Conservation (phyloP, 1,140 invertebrate species). For the Cherax quadricarinatus region DNA sequence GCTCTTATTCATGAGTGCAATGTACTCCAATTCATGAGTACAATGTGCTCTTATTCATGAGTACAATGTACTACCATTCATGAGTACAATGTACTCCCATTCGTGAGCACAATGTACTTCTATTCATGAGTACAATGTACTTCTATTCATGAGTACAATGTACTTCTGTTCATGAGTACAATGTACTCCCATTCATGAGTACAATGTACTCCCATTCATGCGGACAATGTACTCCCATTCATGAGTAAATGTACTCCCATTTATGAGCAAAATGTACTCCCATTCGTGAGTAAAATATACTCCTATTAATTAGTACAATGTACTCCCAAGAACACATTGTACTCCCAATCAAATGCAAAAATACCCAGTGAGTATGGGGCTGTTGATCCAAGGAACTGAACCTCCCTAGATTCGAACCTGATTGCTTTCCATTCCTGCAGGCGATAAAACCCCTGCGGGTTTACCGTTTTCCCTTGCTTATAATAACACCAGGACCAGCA, state of each 20-base stretch:
- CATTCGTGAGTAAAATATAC: not conserved
- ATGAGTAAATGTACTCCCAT: not conserved
- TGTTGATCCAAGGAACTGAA: constrained; percentile 26
- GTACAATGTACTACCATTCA: not conserved
- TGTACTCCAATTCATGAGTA: not conserved
- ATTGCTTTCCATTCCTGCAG: not conserved
- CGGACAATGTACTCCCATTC: not conserved
- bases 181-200: not conserved
- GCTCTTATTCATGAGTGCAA: not conserved
- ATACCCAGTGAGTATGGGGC: not conserved
- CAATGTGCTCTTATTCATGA: not conserved
- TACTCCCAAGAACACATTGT: not conserved
- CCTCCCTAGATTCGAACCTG: not conserved
- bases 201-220: not conserved
- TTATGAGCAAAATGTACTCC: not conserved
- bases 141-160: not conserved
- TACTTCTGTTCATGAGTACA: not conserved
- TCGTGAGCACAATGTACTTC: not conserved
- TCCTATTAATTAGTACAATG: not conserved
- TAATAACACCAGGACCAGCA: constrained; percentile 26
- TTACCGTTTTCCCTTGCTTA: too few relatives aligned
- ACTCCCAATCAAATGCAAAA: not conserved
- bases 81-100: not conserved
- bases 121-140: not conserved
- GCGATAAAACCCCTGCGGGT: too few relatives aligned